These are phyloP conservation scores for Malaclemys terrapin DNA, from an alignment of 2,113 vertebrate species.

Conservation along the genomic window DNA sequence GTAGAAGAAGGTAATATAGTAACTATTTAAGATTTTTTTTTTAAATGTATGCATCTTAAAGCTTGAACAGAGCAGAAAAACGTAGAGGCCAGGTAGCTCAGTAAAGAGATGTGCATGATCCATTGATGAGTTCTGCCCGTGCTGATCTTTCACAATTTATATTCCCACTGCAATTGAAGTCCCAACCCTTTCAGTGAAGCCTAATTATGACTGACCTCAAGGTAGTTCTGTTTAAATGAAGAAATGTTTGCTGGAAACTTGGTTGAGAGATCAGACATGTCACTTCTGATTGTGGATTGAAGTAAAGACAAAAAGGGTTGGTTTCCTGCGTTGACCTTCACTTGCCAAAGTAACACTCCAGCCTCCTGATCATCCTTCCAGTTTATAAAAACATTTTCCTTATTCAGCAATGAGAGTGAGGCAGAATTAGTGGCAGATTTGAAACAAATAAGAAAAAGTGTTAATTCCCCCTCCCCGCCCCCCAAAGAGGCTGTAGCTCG, in stretches of 20 bases:
- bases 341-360: neutral
- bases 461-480: neutral
- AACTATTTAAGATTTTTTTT: neutral
- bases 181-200: neutral
- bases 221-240: neutral
- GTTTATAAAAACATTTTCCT: neutral
- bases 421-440: neutral
- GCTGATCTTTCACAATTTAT: neutral
- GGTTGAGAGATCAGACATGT: neutral
- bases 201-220: neutral
- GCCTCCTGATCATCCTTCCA: neutral
- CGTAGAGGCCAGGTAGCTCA: neutral
- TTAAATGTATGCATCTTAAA: neutral
- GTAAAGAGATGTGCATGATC: conserved; percentile 9
- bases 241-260: neutral
- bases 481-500: neutral
- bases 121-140: neutral
- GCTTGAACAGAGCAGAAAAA: neutral
- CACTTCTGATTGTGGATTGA: neutral
- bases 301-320: fast-evolving
- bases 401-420: neutral
- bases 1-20: conserved; percentile 85
- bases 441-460: neutral
- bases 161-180: neutral
- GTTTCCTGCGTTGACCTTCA: neutral